These are phyloP conservation scores for Brachymystax lenok DNA, from an alignment of 2,797 vertebrate genomes.

Conservation along the genomic window DNA sequence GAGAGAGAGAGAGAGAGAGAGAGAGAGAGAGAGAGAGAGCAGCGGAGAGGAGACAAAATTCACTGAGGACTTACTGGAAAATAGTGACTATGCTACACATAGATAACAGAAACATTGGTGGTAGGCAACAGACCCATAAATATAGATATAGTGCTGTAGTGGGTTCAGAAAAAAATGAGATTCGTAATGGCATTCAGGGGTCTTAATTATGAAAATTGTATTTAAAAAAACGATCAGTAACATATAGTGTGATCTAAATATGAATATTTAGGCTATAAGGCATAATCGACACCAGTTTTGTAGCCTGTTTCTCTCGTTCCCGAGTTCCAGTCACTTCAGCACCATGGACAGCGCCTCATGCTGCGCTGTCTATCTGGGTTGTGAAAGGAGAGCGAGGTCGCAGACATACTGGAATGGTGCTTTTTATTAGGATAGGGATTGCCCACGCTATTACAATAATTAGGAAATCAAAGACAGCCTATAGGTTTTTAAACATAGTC, in stretches of 20 bases:
- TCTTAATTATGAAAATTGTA: too few relatives aligned
- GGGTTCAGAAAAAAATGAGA: neutral
- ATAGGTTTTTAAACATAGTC: too few relatives aligned
- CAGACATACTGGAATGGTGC: too few relatives aligned
- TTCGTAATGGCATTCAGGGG: too few relatives aligned
- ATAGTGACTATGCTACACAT: slow-evolving; percentile 27
- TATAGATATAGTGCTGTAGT: neutral
- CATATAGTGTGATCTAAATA: neutral
- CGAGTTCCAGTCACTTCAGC: slow-evolving; percentile 39
- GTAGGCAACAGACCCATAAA: neutral
- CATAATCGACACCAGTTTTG: neutral
- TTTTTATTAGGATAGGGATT: too few relatives aligned
- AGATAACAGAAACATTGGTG: neutral
- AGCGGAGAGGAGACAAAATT: neutral
- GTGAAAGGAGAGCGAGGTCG: neutral
- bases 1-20: slow-evolving; percentile 12
- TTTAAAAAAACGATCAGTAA: too few relatives aligned
- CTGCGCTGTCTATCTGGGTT: neutral
- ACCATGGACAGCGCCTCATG: slow-evolving; percentile 65
- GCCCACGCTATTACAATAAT: too few relatives aligned
- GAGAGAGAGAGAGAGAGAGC: slow-evolving; percentile 1
- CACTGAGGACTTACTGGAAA: slow-evolving; percentile 36
- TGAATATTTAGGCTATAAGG: too few relatives aligned
- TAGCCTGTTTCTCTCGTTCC: neutral
- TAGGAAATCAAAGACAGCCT: too few relatives aligned